Base-by-base conservation (phyloP, 2,113 vertebrate species). In the Oenanthe oenanthe region DNA sequence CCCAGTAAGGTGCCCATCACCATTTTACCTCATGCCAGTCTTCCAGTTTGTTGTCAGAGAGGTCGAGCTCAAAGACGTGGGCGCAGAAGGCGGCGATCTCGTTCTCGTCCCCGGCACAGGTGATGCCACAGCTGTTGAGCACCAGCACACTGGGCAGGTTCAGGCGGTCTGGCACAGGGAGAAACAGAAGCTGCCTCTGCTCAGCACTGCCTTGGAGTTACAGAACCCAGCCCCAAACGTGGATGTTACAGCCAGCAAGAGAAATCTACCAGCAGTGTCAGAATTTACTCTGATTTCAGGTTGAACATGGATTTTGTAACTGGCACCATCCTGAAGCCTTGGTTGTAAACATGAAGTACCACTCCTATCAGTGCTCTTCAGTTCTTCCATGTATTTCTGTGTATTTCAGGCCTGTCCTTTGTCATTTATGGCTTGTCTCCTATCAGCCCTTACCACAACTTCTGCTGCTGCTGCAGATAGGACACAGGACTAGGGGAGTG, bases 51-150 rank as follows among this genome's bases (percentile, higher is more conserved):
- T 99, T 99, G 97, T 98, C 98, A 93, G 99, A 99, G 92, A 99
- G 98, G 97, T 99, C 99, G 48, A 99, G 98, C 92, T 99, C 99
- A 1, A 99, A 98, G 89, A 99, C 99, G 2, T 99, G 99, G 73
- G 98, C 98, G 17, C 99, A 99, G 97, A 99, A 99, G 34, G 98
- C 98, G 5, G 99, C 98, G 0, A 99, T 99, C 95, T 99, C 98
- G 6, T 97, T 98, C 85, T 99, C 98, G 11, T 99, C 98, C 8
- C 99, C 99, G 0, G 99, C 99, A 56, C 98, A 98, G 84, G 97
- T 99, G 91, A 99, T 99, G 31, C 99, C 99, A 60, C 99, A 98
- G 96, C 98, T 97, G 90, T 99, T 99, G 95, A 99, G 96, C 32
- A 99, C 99, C 85, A 99, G 97, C 12, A 98, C 96, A 7, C 98